Evolutionary conservation across 2,113 vertebrate genomes (phyloP).

Genomic region (Tetrao urogallus): DNA sequence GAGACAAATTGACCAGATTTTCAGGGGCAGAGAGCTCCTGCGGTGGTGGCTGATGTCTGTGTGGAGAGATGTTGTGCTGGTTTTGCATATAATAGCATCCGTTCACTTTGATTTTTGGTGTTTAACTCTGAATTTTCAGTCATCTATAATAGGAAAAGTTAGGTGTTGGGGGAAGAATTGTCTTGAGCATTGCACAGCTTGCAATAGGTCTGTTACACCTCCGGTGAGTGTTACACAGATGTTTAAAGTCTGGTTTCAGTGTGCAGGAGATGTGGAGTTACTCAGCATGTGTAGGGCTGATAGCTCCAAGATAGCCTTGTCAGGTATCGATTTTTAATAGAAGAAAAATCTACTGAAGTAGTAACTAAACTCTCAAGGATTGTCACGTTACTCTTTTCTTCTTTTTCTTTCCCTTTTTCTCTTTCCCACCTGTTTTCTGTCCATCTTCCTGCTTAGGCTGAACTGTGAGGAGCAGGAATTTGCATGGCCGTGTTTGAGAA

Average conservation of each 20-base stretch:
- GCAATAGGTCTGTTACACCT: background rate
- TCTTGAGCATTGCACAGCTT: background rate
- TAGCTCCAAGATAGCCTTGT: background rate
- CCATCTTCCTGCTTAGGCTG: background rate
- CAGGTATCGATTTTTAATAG: background rate
- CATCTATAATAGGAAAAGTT: background rate
- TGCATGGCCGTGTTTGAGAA: background rate
- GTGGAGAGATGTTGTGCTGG: background rate
- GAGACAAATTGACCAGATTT: background rate
- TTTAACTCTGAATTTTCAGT: background rate
- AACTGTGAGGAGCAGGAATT: background rate
- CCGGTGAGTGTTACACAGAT: background rate
- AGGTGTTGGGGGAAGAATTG: background rate
- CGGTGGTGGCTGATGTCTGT: background rate
- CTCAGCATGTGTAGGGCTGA: background rate
- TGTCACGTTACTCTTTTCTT: background rate
- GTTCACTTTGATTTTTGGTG: background rate
- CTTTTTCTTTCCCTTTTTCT: background rate
- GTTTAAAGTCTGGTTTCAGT: background rate
- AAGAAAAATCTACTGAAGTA: background rate
- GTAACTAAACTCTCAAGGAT: background rate
- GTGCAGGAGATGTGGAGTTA: background rate
- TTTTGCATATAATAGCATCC: background rate
- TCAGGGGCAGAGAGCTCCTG: background rate
- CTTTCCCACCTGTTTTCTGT: background rate